Evolutionary conservation across 2,113 vertebrate species (phyloP).

Genomic region (Garra rufa): DNA sequence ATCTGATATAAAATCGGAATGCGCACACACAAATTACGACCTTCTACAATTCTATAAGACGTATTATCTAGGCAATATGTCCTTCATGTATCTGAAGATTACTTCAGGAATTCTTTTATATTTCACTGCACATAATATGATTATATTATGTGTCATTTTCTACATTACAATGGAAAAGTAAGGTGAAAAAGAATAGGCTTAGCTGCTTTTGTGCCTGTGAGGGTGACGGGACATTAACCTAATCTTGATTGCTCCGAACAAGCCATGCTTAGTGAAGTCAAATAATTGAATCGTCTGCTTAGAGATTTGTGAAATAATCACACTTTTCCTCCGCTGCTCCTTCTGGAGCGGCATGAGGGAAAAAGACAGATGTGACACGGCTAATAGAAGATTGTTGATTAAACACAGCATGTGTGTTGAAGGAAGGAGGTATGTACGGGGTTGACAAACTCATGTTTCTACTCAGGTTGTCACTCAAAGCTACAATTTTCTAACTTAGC

Average conservation of each 20-base stretch:
- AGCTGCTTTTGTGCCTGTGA: constrained; percentile 23
- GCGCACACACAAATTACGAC: too few relatives aligned
- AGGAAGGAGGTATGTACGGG: neutral
- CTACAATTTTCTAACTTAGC: constrained; percentile 2
- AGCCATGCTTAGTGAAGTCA: constrained; percentile 36
- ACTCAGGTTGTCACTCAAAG: constrained; percentile 19
- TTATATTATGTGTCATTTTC: constrained; percentile 13
- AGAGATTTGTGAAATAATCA: constrained; percentile 49
- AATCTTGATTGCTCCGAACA: constrained; percentile 42
- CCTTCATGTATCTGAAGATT: neutral
- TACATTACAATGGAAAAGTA: neutral
- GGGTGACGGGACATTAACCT: constrained; percentile 42
- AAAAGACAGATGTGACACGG: constrained; percentile 27
- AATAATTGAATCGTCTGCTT: constrained; percentile 49
- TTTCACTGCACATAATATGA: neutral
- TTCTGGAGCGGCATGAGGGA: neutral
- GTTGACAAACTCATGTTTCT: neutral
- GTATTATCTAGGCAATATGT: neutral
- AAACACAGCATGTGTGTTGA: constrained; percentile 36
- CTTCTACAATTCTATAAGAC: neutral
- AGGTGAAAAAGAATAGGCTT: constrained; percentile 27
- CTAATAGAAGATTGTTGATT: constrained; percentile 45
- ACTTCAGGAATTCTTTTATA: neutral
- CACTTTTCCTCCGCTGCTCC: constrained; percentile 21
- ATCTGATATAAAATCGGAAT: neutral